phyloP scores from a whole-genome alignment of 2,797 vertebrate species.

The Thaleichthys pacificus region DNA sequence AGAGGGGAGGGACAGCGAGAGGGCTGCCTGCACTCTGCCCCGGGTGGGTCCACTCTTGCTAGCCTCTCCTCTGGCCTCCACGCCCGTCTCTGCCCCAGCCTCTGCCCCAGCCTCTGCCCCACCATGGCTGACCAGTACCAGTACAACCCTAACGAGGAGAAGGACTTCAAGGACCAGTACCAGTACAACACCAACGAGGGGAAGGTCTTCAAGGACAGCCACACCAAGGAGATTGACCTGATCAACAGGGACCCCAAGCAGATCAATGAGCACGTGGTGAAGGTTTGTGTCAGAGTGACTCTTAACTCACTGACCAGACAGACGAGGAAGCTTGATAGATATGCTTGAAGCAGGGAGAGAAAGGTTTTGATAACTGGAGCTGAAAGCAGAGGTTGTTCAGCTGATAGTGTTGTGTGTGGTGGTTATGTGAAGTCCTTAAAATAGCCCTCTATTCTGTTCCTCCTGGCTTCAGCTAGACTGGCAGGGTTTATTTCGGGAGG shows the following conservation, averaged over 20 bases:
- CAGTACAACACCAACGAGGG: slow-evolving; percentile 72
- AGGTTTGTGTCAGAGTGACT: slow-evolving; percentile 73
- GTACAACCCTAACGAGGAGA: slow-evolving; percentile 61
- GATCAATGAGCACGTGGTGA: slow-evolving; percentile 92
- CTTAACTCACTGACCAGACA: no score
- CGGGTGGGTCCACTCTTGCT: slow-evolving; percentile 43
- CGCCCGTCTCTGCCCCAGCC: slow-evolving; percentile 15
- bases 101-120: slow-evolving; percentile 39
- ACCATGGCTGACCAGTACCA: slow-evolving; percentile 82
- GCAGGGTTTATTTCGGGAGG: slow-evolving; percentile 70
- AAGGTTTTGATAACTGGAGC: no score
- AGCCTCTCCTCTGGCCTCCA: slow-evolving; percentile 27
- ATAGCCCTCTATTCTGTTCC: slow-evolving; percentile 63
- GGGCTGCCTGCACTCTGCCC: slow-evolving; percentile 44
- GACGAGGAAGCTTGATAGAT: no score
- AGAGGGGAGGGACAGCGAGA: slow-evolving; percentile 54
- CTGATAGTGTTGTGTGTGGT: slow-evolving; percentile 31
- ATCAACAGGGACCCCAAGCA: slow-evolving; percentile 91
- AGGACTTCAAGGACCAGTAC: slow-evolving; percentile 82
- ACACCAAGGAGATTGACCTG: slow-evolving; percentile 92
- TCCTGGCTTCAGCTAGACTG: slow-evolving; percentile 51
- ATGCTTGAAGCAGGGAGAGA: no score
- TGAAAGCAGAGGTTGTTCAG: neutral
- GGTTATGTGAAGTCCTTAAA: slow-evolving; percentile 52
- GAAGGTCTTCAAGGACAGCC: slow-evolving; percentile 80